Conservation (phyloP, 2,113 vertebrate genomes). For the Muntiacus reevesi region DNA sequence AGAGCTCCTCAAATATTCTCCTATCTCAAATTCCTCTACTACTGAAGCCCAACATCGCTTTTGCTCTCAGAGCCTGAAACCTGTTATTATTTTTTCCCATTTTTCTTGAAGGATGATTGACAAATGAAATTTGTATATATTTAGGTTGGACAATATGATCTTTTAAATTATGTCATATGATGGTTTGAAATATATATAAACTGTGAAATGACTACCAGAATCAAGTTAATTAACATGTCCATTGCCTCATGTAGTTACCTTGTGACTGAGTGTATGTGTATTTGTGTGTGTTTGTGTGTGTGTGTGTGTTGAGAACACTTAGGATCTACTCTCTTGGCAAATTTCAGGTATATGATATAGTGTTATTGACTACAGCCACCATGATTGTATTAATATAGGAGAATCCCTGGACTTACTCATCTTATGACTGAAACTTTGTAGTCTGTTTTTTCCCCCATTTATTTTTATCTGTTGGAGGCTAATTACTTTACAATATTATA, state of each 20-base stretch:
- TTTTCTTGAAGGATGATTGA: not conserved
- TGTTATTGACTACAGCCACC: not conserved
- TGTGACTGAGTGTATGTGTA: not conserved
- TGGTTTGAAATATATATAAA: not conserved
- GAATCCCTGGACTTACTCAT: not conserved
- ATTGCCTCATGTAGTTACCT: not conserved
- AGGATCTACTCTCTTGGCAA: not conserved
- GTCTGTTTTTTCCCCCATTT: no score
- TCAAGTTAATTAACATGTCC: not conserved
- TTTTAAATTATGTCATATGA: not conserved
- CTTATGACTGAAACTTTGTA: not conserved
- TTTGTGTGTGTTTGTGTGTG: not conserved
- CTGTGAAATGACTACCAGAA: not conserved
- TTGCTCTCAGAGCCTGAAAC: not conserved
- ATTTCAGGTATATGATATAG: not conserved
- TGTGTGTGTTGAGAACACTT: not conserved
- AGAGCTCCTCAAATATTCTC: not conserved
- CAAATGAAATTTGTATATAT: not conserved
- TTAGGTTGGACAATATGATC: not conserved
- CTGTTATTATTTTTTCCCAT: not conserved
- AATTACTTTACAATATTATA: no score
- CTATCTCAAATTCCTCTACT: not conserved
- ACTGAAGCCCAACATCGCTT: not conserved
- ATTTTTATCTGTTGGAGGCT: no score
- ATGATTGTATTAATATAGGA: not conserved